phyloP scores from a whole-genome alignment of 2,113 vertebrate species.

The Rana temporaria region DNA sequence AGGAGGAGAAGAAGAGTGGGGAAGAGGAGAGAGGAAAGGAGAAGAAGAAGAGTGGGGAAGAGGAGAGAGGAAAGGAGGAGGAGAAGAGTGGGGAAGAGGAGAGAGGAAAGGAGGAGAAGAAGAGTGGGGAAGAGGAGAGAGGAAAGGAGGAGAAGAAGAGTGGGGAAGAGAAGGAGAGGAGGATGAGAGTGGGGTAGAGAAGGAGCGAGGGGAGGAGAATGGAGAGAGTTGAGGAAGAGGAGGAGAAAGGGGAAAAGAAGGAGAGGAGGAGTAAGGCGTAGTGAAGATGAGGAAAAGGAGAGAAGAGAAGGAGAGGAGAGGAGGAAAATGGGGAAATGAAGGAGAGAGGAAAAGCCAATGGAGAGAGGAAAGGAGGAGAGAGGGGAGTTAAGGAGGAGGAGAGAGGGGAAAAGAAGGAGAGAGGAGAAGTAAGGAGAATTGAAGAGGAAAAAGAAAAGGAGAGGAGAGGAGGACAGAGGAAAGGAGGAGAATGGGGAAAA shows the following conservation, averaged over 20 bases:
- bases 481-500: not conserved
- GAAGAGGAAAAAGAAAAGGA: not conserved
- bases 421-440: not conserved
- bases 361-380: not conserved
- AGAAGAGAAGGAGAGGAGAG: not conserved
- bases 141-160: not conserved
- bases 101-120: not conserved
- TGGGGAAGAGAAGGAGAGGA: no score
- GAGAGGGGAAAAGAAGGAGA: not conserved
- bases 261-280: not conserved
- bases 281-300: not conserved
- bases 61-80: not conserved
- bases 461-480: not conserved
- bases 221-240: not conserved
- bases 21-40: not conserved
- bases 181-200: not conserved
- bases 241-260: not conserved
- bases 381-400: not conserved
- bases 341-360: no score
- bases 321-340: no score
- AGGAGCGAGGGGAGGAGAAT: no score
- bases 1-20: not conserved
- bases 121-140: not conserved
- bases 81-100: not conserved
- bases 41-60: not conserved